These are phyloP conservation scores for Cranoglanis bouderius DNA, from an alignment of 2,113 vertebrate species.

Conservation along the genomic window DNA sequence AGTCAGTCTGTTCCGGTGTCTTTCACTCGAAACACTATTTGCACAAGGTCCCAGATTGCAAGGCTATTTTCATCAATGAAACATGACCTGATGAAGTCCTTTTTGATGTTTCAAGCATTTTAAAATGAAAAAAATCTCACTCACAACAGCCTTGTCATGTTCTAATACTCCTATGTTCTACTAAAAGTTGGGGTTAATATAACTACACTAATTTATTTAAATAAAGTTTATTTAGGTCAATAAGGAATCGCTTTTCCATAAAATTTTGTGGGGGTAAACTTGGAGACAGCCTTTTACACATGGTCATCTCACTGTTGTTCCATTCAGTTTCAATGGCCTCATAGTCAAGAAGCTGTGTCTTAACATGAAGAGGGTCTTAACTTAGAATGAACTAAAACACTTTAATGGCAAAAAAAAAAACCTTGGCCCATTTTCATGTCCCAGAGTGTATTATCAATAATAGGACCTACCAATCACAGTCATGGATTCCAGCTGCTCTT, in stretches of 20 bases:
- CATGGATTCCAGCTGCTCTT: constrained; percentile 61
- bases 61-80: background rate
- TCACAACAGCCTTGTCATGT: background rate
- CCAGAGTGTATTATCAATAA: background rate
- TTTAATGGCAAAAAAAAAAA: too few relatives aligned
- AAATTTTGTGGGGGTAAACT: background rate
- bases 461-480: constrained; percentile 52
- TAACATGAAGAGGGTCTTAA: background rate
- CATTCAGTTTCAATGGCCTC: background rate
- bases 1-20: background rate
- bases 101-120: background rate
- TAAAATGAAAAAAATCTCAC: background rate
- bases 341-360: background rate
- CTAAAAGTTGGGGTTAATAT: background rate
- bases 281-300: background rate
- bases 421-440: background rate
- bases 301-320: background rate
- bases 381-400: background rate
- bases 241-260: background rate
- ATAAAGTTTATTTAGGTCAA: background rate
- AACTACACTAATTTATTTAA: background rate
- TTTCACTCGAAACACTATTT: background rate
- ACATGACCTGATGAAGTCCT: background rate
- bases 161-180: background rate
- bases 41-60: background rate